Base-by-base conservation (phyloP, 1,140 invertebrate species). In the Aplysia californica region DNA sequence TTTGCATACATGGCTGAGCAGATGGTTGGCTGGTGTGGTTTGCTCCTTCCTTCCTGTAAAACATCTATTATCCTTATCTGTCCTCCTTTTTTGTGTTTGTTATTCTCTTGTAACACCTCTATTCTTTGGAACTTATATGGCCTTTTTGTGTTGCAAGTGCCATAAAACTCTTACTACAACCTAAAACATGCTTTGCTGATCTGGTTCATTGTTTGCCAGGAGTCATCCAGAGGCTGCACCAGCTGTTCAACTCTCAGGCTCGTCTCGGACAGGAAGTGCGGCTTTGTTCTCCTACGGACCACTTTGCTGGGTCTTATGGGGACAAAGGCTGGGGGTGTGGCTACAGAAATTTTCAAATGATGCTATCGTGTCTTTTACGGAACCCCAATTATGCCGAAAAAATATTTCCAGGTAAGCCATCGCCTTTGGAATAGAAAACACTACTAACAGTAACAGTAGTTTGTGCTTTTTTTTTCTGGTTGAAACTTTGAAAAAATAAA, bases 251-350 rank as follows among this genome's bases (percentile, higher is more conserved):
- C 4, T 36, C 35, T 74, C 76, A 72, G 26, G 69, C 64, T 44
- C 58, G 78, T 35, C 76, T 77, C 1, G 75, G 79, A 44, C 80
- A 77, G 72, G 84, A 94, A 92, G 39, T 21, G 26, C n/a, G 50
- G 18, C 78, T 84, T 31, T 96, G 95, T 89, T 94, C 94, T 50
- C 93, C 92, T 2, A 93, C 95, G 26, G 95, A 96, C 87, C 95
- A 96, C 90, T 96, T 95, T 89, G 94, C 93, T 5, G 94, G 94
- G 26, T 95, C 94, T 0, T 96, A 95, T 86, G 95, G 95, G 58
- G 96, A 97, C 88, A 92, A 93, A 83, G 95, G 95, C 5, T 97
- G 95, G 95, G 96, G 96, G 1, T 97, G 96, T 90, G 96, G 96
- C 0, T 91, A 86, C 82, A 93, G 96, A 83, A 97, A 97, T 88